A percentile compares a stretch with the other conserved stretches of the same genome.
These are phyloP conservation scores for Cinclus cinclus DNA, from an alignment of 2,113 vertebrate species.

Conservation along the genomic window DNA sequence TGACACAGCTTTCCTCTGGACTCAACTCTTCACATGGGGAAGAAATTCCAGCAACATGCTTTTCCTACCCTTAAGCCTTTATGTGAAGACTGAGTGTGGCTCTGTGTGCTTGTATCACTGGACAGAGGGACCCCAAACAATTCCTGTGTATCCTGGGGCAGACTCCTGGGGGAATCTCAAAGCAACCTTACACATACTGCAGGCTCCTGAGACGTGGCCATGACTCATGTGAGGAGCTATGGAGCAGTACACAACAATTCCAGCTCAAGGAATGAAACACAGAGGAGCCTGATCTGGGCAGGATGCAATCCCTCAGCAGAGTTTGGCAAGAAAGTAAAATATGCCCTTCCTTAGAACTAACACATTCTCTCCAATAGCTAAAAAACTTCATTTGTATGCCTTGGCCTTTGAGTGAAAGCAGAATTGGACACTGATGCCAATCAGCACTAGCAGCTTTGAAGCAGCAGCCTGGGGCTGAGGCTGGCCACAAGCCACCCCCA, in stretches of 20 bases:
- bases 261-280: background rate
- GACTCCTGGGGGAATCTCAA: background rate
- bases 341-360: background rate
- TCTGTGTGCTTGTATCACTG: background rate
- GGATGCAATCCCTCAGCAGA: background rate
- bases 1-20: background rate
- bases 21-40: background rate
- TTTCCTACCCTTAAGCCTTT: background rate
- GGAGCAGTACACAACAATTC: rapidly evolving
- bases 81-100: background rate
- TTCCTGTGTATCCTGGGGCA: background rate
- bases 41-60: background rate
- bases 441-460: background rate
- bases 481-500: background rate
- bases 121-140: background rate
- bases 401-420: background rate
- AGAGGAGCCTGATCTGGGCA: background rate
- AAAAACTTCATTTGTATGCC: background rate
- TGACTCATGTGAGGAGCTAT: background rate
- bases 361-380: background rate
- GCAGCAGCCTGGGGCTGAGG: background rate
- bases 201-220: background rate
- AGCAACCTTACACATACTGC: background rate
- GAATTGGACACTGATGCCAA: background rate
- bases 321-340: background rate